Evolutionary conservation across 1,140 invertebrate species (phyloP), one percentile per base, ranked within the genome.

Genomic region (Fragariocoptes setiger): DNA sequence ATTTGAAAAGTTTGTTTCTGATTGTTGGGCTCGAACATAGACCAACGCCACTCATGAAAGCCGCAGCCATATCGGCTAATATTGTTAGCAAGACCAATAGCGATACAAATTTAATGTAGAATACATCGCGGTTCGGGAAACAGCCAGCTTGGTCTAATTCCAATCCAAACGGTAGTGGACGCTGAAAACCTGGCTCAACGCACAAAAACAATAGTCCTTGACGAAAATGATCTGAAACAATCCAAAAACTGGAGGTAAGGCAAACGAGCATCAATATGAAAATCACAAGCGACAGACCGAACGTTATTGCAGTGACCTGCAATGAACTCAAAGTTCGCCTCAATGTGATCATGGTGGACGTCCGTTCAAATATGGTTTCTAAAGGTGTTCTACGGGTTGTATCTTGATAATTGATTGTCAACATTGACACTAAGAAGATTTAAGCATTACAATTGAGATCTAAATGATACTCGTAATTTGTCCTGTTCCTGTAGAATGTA

Each of bases 131-230:
- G 18, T 38, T 38, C 18, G 37, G 37, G n/a, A 8, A n/a, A 16
- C n/a, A n/a, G n/a, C 18, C 18, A 12, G n/a, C 5, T 16, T n/a
- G 5, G 8, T 8, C 8, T 16, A 12, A 5, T 16, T 38, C 37
- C 5, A 19, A 8, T 8, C 16, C 37, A 38, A 38, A 38, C 16
- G 37, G 37, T 38, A 38, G 37, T 38, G n/a, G 37, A n/a, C n/a
- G 8, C 8, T 8, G 8, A 8, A 8, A 8, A 8, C 8, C 8
- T 31, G 8, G 8, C n/a, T 31, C 25, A n/a, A 31, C n/a, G 25
- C 25, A 31, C 25, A 31, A 31, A 38, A 12, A 20, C 37, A 38
- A 38, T 8, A 38, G 37, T 12, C 37, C 16, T 14, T 17, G 16
- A 15, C 16, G 37, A 14, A 38, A 38, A 38, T 14, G 8, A 8